A percentile compares a stretch with the other conserved stretches of the same genome.
phyloP scores from a whole-genome alignment of 1,140 invertebrate species.

The Lethrus apterus region DNA sequence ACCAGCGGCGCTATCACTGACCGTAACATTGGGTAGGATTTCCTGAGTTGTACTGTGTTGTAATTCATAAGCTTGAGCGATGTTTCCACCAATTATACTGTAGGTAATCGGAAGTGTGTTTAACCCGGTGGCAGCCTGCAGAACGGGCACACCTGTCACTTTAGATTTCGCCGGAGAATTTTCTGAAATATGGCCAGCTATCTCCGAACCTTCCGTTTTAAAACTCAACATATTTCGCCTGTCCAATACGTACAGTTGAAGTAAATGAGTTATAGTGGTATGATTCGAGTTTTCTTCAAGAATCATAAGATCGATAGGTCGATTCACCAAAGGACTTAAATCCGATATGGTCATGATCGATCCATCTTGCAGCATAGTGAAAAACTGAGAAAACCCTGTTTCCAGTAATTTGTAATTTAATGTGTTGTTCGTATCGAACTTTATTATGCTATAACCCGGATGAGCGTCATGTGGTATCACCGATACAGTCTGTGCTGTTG shows the following conservation, averaged over 20 bases:
- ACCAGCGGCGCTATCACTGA: constrained; percentile 50
- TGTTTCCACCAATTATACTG: constrained; percentile 66
- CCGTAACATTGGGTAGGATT: constrained; percentile 49
- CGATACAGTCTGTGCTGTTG: constrained; percentile 38
- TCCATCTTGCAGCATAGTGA: constrained; percentile 80
- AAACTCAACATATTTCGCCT: constrained; percentile 72
- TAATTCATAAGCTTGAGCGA: constrained; percentile 61
- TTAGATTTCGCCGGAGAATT: constrained; percentile 62
- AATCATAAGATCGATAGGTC: constrained; percentile 70
- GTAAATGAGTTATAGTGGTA: constrained; percentile 67
- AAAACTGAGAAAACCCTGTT: constrained; percentile 71
- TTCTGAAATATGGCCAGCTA: constrained; percentile 54
- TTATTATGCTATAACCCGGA: constrained; percentile 75
- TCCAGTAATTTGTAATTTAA: constrained; percentile 62
- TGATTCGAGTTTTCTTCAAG: constrained; percentile 71
- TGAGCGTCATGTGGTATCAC: constrained; percentile 75
- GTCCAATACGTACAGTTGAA: constrained; percentile 77
- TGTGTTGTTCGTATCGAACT: constrained; percentile 49
- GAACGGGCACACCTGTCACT: constrained; percentile 58
- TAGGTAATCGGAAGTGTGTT: constrained; percentile 62
- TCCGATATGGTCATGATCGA: constrained; percentile 85
- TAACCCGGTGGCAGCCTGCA: constrained; percentile 51
- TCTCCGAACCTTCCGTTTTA: constrained; percentile 58
- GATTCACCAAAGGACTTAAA: constrained; percentile 68
- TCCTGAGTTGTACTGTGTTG: constrained; percentile 50